Percentiles rank a stretch among this genome's conserved stretches.
These are phyloP conservation scores for Phenganax subtilis DNA, from an alignment of 92 coral and sea anemone genomes.

Conservation along the genomic window DNA sequence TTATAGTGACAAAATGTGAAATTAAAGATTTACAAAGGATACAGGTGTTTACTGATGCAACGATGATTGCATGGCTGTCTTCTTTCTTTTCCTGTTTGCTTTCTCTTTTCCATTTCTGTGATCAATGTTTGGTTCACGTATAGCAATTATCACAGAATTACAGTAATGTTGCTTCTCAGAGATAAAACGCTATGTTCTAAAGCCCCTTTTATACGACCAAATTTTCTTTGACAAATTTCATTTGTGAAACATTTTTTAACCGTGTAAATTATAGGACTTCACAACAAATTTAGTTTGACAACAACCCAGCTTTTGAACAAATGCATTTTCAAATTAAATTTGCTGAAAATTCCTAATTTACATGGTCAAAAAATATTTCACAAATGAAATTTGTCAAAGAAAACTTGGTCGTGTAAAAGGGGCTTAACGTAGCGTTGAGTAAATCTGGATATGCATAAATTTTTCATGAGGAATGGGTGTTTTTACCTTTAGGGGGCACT, in stretches of 20 bases:
- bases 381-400: too few species aligned
- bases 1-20: background rate
- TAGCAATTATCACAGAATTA: too few species aligned
- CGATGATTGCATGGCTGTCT: slow-evolving; percentile 87
- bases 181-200: background rate
- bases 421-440: too few species aligned
- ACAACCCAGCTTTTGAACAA: too few species aligned
- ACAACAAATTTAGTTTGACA: too few species aligned
- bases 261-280: too few species aligned
- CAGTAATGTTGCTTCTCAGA: background rate
- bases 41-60: slow-evolving; percentile 73
- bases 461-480: background rate
- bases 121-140: too few species aligned
- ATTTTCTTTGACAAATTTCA: background rate
- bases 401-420: too few species aligned
- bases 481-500: slow-evolving; percentile 18
- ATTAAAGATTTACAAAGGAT: slow-evolving; percentile 53
- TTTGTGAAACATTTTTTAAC: too few species aligned
- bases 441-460: background rate
- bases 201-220: background rate
- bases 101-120: background rate
- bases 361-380: too few species aligned
- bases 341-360: too few species aligned
- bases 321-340: too few species aligned
- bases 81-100: slow-evolving; percentile 29